Base-by-base conservation (phyloP, 2,113 vertebrate genomes). In the Entelurus aequoreus region DNA sequence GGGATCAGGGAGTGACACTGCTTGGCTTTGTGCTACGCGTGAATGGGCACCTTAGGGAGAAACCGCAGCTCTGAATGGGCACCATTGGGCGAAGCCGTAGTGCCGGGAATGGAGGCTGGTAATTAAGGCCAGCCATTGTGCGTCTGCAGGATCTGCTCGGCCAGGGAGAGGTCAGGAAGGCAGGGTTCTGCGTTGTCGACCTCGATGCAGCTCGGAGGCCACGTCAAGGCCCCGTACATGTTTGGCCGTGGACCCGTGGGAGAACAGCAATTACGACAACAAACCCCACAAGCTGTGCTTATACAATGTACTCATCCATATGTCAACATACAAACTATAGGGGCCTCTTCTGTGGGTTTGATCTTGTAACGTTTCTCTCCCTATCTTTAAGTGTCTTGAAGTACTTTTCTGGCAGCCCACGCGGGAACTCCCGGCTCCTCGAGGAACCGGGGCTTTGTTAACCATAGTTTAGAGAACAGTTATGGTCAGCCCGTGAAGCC, bases 61-160 rank as follows among this genome's bases (percentile, higher is more conserved):
- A 76, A 66, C 75, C 53, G 82, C 53, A 65, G 56, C 80, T 82
- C 76, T 89, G 80, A 89, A 87, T 89, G 83, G 79, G 81, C 69
- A 68, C 85, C 74, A 82, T 88, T 85, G 86, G 87, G 76, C 82
- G 85, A 83, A 86, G 84, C 80, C 86, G 83, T 80, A 84, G 83
- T 44, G 72, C 81, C 87, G 82, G 83, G 86, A 90, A 89, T 84
- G 83, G 77, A 85, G 68, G 76, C 77, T 84, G 81, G 84, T 89
- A 85, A 91, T 89, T 90, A 89, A 89, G 86, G 87, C 83, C 67
- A 46, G 75, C 75, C 85, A 88, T 90, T 91, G 88, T 90, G 74
- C 37, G 81, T 70, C 74, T 85, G 81, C 75, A 88, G 83, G 80
- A 89, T 87, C 82, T 83, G 77, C 78, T 77, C 84, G 85, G 87